Conservation (phyloP, 1,140 invertebrate species). For the Acromyrmex echinatior region DNA sequence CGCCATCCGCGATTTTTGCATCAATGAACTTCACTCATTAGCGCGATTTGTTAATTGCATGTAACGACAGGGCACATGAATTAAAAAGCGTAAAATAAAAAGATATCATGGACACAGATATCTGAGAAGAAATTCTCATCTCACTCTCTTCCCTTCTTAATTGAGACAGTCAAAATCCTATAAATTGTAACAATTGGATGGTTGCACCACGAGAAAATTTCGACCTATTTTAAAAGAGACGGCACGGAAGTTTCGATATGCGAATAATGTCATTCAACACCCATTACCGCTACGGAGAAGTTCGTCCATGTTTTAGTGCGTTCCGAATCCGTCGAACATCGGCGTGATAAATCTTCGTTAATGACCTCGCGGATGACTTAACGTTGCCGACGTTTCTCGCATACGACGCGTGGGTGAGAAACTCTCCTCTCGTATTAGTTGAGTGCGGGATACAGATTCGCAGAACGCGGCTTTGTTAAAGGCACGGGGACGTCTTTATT, state of each 20-base stretch:
- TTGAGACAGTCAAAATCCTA: background rate
- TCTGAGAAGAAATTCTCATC: background rate
- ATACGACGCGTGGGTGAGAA: conserved; percentile 43
- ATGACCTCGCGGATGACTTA: conserved; percentile 26
- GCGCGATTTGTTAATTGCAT: background rate
- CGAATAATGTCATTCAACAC: conserved; percentile 51
- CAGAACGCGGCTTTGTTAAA: conserved; percentile 58
- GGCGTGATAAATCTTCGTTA: conserved; percentile 61
- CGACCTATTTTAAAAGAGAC: conserved; percentile 13
- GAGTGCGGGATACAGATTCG: conserved; percentile 45
- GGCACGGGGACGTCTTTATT: conserved; percentile 60
- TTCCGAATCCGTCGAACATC: conserved; percentile 56
- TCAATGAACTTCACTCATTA: background rate
- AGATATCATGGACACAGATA: background rate
- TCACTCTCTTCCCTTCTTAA: background rate
- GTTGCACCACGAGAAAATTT: background rate
- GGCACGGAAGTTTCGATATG: conserved; percentile 9
- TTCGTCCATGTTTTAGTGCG: conserved; percentile 46
- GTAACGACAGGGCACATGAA: background rate
- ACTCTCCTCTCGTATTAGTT: conserved; percentile 19
- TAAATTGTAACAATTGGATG: background rate
- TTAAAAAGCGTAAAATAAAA: background rate
- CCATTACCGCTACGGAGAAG: conserved; percentile 36
- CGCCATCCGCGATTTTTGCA: conserved; percentile 15
- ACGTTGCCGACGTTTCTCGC: conserved; percentile 29